Conservation (phyloP, 2,113 vertebrate species). For the Galbula dea region DNA sequence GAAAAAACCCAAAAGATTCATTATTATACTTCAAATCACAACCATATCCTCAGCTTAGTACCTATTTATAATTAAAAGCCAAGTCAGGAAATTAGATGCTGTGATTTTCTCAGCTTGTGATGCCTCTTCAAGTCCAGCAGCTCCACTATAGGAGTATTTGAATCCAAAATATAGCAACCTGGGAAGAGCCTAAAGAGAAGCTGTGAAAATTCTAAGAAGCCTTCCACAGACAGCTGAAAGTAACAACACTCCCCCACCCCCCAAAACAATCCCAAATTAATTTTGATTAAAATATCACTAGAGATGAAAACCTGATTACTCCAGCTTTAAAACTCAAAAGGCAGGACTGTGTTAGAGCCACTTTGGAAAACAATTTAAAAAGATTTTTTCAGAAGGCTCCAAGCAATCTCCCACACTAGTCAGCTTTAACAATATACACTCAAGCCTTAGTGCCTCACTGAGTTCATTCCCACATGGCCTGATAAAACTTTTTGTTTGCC, state of each 20-base stretch:
- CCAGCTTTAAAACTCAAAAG: not conserved
- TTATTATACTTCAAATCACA: not conserved
- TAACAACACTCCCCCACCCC: not conserved
- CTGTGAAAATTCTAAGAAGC: not conserved
- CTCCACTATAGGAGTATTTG: not conserved
- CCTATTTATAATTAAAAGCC: not conserved
- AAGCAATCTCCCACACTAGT: not conserved
- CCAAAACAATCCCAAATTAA: not conserved
- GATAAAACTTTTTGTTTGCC: not conserved
- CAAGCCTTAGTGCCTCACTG: not conserved
- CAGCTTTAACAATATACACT: not conserved
- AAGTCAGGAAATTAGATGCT: not conserved
- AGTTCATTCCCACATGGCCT: not conserved
- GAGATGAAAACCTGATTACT: not conserved
- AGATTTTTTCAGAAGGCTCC: not conserved
- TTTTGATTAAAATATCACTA: not conserved
- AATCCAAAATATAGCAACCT: not conserved
- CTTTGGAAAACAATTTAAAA: not conserved
- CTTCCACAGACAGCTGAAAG: not conserved
- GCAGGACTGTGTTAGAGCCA: not conserved
- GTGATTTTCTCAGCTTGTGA: not conserved
- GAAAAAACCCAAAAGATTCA: not conserved
- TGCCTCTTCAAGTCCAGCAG: not conserved
- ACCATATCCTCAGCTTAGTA: not conserved
- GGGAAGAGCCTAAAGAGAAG: not conserved